Conservation (phyloP, 2,797 vertebrate genomes). For the Megalops cyprinoides region DNA sequence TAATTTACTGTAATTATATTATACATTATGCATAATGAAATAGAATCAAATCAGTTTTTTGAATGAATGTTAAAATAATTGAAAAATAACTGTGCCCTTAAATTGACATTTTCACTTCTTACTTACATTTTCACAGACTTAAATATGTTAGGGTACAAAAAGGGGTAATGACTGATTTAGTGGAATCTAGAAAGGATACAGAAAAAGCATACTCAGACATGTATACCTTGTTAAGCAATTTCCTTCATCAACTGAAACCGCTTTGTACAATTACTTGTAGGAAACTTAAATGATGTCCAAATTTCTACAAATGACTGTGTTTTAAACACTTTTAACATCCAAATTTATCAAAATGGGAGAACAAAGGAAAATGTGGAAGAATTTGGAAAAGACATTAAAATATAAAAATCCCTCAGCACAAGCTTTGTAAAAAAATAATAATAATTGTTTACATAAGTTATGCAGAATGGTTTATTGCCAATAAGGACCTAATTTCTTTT, state of each 20-base stretch:
- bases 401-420: conserved; percentile 18
- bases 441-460: conserved; percentile 22
- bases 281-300: not conserved
- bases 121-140: not conserved
- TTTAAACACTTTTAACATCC: not conserved
- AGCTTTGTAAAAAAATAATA: conserved; percentile 28
- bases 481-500: conserved; percentile 34
- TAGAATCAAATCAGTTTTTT: not conserved
- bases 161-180: not conserved
- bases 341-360: not conserved
- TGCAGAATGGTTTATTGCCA: conserved; percentile 27
- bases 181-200: not conserved
- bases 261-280: too few species aligned
- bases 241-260: not conserved
- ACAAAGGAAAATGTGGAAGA: conserved; percentile 1
- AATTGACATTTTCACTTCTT: not conserved
- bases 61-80: not conserved
- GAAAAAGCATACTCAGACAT: not conserved
- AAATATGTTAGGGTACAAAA: not conserved
- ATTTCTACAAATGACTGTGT: not conserved
- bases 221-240: not conserved
- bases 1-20: not conserved
- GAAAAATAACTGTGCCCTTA: not conserved
- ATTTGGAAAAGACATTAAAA: conserved; percentile 25
- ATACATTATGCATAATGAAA: not conserved